A percentile compares a stretch with the other conserved stretches of the same genome.
Conservation (phyloP, 2,888 invertebrate genomes). For the Acleris emargana region DNA sequence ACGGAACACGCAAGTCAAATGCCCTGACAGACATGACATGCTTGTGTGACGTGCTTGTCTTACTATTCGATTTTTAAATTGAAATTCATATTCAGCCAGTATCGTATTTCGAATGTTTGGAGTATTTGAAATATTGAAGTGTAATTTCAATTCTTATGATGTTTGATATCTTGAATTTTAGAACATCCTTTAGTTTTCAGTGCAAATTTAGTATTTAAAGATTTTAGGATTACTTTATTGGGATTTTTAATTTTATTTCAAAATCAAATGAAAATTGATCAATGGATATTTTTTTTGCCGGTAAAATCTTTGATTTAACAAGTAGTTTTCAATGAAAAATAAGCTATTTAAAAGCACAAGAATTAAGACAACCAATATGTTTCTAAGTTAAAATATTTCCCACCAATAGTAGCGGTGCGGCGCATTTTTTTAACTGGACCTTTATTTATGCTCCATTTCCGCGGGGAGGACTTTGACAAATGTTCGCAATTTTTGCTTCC, state of each 20-base stretch:
- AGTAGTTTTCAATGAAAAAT: too few species aligned
- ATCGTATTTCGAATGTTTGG: slow-evolving; percentile 15
- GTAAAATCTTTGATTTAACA: too few species aligned
- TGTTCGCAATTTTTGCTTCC: slow-evolving; percentile 75
- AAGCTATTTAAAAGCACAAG: too few species aligned
- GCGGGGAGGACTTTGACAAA: slow-evolving; percentile 78
- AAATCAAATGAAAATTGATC: too few species aligned
- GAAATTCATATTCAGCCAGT: slow-evolving; percentile 11
- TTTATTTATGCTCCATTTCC: slow-evolving; percentile 81
- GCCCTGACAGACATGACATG: slow-evolving; percentile 33
- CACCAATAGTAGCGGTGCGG: slow-evolving; percentile 48
- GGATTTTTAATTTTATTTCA: too few species aligned
- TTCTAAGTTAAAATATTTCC: slow-evolving; percentile 32
- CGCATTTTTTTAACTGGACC: slow-evolving; percentile 68
- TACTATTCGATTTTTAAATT: slow-evolving; percentile 31
- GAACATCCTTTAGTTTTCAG: too few species aligned
- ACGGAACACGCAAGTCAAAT: slow-evolving; percentile 30
- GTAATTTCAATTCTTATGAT: background rate
- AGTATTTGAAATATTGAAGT: background rate
- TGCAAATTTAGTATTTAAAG: too few species aligned
- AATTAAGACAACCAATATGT: background rate
- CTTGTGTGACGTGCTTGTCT: slow-evolving; percentile 22
- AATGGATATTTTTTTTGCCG: too few species aligned
- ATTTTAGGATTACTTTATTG: too few species aligned
- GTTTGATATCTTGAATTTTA: background rate